Conservation (phyloP, 1,140 invertebrate species). For the Drosophila eugracilis region DNA sequence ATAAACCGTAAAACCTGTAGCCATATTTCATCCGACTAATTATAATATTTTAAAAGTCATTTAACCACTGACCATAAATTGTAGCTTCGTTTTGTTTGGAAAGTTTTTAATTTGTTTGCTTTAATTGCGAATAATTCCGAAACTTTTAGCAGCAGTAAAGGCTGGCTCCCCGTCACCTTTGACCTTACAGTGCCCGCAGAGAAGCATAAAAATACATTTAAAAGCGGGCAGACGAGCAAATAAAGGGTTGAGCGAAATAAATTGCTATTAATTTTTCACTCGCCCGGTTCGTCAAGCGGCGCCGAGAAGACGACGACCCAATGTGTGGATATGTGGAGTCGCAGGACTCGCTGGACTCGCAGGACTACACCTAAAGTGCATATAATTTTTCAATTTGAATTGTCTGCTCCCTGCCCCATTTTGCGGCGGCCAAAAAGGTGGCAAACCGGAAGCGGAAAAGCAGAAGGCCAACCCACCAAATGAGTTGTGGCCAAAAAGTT, state of each 20-base stretch:
- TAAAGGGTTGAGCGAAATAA: slow-evolving; percentile 64
- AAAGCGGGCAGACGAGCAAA: slow-evolving; percentile 27
- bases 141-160: slow-evolving; percentile 54
- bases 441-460: slow-evolving; percentile 44
- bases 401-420: slow-evolving; percentile 55
- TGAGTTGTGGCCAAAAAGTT: slow-evolving; percentile 83
- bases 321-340: slow-evolving; percentile 13
- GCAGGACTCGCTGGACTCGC: slow-evolving; percentile 12
- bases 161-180: slow-evolving; percentile 28
- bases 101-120: slow-evolving; percentile 79
- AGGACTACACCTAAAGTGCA: slow-evolving; percentile 79
- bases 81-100: slow-evolving; percentile 17
- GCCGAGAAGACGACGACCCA: slow-evolving; percentile 61
- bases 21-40: slow-evolving; percentile 46
- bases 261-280: slow-evolving; percentile 84
- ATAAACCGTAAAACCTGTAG: too few relatives aligned
- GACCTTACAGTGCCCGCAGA: slow-evolving; percentile 55
- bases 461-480: slow-evolving; percentile 52
- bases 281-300: slow-evolving; percentile 73
- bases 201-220: slow-evolving; percentile 61
- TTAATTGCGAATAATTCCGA: slow-evolving; percentile 81
- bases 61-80: slow-evolving; percentile 24
- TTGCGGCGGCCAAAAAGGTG: slow-evolving; percentile 70
- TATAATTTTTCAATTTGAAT: slow-evolving; percentile 84
- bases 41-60: slow-evolving; percentile 46